These are phyloP conservation scores for Xiphydria camelus DNA, from an alignment of 2,888 invertebrate genomes.

Conservation along the genomic window DNA sequence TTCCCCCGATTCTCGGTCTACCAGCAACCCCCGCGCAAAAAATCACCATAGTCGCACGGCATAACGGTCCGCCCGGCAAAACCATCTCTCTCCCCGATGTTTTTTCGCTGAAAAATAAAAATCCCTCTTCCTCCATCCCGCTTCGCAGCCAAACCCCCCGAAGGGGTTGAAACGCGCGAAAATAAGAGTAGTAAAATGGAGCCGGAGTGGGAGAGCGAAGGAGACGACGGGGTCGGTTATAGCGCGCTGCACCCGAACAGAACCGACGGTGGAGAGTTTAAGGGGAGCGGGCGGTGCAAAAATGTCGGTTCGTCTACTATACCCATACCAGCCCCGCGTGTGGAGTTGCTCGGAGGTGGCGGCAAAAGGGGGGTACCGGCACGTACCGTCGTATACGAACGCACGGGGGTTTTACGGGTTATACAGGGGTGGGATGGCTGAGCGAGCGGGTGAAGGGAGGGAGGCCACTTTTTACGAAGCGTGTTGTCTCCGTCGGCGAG, in stretches of 20 bases:
- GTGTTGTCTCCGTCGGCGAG: not conserved
- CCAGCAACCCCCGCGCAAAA: slow-evolving; percentile 33
- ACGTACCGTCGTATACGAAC: too few species aligned
- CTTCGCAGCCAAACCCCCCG: too few species aligned
- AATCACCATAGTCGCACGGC: too few species aligned
- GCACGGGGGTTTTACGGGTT: slow-evolving; percentile 22
- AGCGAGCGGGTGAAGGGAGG: slow-evolving; percentile 20
- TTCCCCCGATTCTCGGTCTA: slow-evolving; percentile 21
- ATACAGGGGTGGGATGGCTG: not conserved
- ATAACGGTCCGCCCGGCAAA: slow-evolving; percentile 45
- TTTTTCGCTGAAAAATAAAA: slow-evolving; percentile 46
- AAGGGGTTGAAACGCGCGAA: slow-evolving; percentile 21
- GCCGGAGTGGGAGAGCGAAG: slow-evolving; percentile 12
- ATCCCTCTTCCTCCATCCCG: too few species aligned
- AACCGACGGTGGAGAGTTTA: slow-evolving; percentile 8
- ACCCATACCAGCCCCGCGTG: not conserved
- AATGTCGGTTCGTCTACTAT: slow-evolving; percentile 1
- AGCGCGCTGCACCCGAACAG: slow-evolving; percentile 1
- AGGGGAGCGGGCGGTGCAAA: not conserved
- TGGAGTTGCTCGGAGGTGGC: slow-evolving; percentile 7
- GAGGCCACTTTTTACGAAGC: slow-evolving; percentile 19
- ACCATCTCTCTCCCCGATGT: slow-evolving; percentile 33
- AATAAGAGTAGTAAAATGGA: slow-evolving; percentile 32
- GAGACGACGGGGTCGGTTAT: slow-evolving; percentile 1
- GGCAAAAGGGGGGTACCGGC: slow-evolving; percentile 24